Evolutionary conservation across 2,888 invertebrate genomes (phyloP).

Genomic region (Cephus sareptanus): DNA sequence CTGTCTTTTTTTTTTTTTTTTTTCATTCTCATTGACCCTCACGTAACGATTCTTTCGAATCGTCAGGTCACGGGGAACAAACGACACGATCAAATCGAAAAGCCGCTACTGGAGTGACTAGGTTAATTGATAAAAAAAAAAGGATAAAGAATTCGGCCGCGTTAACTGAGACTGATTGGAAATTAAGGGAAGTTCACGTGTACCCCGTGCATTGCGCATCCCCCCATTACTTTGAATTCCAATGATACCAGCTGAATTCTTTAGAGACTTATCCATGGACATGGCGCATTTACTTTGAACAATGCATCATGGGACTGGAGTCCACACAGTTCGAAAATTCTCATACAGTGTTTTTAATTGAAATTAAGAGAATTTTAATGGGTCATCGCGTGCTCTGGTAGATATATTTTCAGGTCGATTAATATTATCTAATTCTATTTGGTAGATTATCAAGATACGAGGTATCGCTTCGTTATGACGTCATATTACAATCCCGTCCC

Average conservation of each 20-base stretch:
- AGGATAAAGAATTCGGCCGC: neutral
- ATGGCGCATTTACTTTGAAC: neutral
- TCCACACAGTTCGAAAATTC: neutral
- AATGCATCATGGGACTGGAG: neutral
- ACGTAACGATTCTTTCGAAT: constrained; percentile 2
- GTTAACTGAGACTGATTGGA: constrained; percentile 11
- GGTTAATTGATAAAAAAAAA: constrained; percentile 2
- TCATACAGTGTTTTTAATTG: neutral
- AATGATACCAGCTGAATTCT: neutral
- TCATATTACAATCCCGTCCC: neutral
- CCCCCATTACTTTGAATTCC: neutral
- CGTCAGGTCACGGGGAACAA: constrained; percentile 2
- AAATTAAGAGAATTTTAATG: neutral
- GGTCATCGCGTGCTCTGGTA: neutral
- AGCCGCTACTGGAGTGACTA: neutral
- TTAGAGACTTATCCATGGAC: neutral
- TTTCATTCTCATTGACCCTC: neutral
- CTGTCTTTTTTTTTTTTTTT: constrained; percentile 1
- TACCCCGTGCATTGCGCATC: neutral
- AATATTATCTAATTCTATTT: neutral
- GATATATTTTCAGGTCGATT: neutral
- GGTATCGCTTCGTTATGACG: neutral
- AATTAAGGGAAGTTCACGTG: constrained; percentile 5
- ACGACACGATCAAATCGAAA: constrained; percentile 7
- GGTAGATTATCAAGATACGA: neutral